phyloP scores from a whole-genome alignment of 2,888 invertebrate genomes.

The Leptarthrus brevirostris region DNA sequence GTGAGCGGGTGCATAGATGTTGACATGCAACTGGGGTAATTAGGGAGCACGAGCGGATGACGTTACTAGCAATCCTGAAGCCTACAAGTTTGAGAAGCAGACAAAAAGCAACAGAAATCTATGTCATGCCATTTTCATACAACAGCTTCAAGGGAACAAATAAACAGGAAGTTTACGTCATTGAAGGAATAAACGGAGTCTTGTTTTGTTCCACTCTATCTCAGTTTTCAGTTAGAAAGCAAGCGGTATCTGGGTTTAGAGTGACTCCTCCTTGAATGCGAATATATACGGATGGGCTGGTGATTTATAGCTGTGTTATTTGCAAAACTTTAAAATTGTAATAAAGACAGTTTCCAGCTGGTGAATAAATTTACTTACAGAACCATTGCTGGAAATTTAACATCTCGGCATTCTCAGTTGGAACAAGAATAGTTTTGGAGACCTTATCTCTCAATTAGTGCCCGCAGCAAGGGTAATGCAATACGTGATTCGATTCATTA shows the following conservation, averaged over 20 bases:
- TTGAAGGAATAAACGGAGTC: neutral
- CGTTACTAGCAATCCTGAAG: neutral
- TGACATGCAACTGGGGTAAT: constrained; percentile 20
- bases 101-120: constrained; percentile 7
- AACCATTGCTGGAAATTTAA: too few species aligned
- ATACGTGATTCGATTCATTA: too few species aligned
- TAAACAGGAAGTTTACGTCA: constrained; percentile 20
- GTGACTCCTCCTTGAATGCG: neutral
- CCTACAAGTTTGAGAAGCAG: neutral
- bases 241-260: too few species aligned
- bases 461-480: too few species aligned
- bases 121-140: constrained; percentile 10
- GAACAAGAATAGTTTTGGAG: too few species aligned
- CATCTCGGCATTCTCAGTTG: too few species aligned
- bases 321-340: neutral
- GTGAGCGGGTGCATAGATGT: neutral
- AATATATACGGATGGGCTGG: neutral
- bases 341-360: neutral
- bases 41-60: neutral
- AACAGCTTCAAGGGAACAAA: neutral
- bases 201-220: neutral
- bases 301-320: neutral
- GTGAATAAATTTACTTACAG: too few species aligned
- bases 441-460: too few species aligned
- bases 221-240: neutral